Evolutionary conservation across 2,113 vertebrate genomes (phyloP).

Genomic region (Atlantisia rogersi): DNA sequence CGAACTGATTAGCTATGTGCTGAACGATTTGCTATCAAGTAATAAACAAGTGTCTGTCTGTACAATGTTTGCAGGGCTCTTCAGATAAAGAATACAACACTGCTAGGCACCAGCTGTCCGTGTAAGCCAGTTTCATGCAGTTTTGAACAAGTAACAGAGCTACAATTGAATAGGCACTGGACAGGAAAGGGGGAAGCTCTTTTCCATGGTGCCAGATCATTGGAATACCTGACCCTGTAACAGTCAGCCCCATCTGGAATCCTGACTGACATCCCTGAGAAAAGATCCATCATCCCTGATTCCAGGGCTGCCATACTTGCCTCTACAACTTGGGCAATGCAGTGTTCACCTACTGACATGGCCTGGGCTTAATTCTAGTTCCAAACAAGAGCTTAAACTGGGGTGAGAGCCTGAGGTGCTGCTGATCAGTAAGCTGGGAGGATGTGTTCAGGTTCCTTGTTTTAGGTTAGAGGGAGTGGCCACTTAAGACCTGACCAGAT

Average conservation of each 20-base stretch:
- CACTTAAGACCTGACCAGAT: not conserved
- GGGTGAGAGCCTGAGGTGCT: not conserved
- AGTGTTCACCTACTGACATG: not conserved
- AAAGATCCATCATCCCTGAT: not conserved
- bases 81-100: not conserved
- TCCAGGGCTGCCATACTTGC: not conserved
- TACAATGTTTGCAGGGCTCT: conserved; percentile 2
- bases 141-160: not conserved
- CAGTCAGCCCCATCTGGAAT: not conserved
- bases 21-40: conserved; percentile 13
- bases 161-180: not conserved
- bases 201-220: not conserved
- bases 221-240: not conserved
- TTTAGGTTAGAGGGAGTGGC: not conserved
- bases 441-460: not conserved
- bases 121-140: not conserved
- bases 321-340: not conserved
- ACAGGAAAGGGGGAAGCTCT: not conserved
- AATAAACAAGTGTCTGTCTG: not conserved
- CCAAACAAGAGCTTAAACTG: not conserved
- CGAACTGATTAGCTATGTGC: conserved; percentile 12
- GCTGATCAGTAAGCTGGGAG: not conserved
- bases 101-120: not conserved
- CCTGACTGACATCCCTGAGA: not conserved
- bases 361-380: not conserved